These are phyloP conservation scores for Athripsodes cinereus DNA, from an alignment of 2,888 invertebrate species.

Conservation along the genomic window DNA sequence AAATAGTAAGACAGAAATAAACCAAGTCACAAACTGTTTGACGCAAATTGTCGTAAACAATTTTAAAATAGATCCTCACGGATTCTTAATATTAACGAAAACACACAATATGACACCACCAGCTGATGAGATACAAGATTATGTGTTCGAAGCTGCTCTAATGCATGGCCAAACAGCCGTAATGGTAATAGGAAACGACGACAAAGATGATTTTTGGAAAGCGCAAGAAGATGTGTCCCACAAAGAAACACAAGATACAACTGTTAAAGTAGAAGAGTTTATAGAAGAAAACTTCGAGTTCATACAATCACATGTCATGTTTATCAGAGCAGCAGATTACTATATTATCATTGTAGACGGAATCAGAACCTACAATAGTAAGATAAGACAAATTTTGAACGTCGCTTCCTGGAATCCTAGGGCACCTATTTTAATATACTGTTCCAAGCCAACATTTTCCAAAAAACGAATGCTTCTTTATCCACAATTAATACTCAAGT, in stretches of 20 bases:
- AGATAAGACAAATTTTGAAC: slow-evolving; percentile 22
- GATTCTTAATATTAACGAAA: slow-evolving; percentile 23
- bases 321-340: slow-evolving; percentile 20
- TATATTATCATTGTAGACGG: slow-evolving; percentile 23
- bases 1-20: background rate
- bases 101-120: slow-evolving; percentile 10
- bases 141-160: slow-evolving; percentile 9
- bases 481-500: slow-evolving; percentile 18
- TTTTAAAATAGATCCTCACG: slow-evolving; percentile 11
- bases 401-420: slow-evolving; percentile 25
- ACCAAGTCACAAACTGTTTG: background rate
- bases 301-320: slow-evolving; percentile 23
- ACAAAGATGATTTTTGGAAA: slow-evolving; percentile 17
- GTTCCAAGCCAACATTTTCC: slow-evolving; percentile 5
- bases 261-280: slow-evolving; percentile 10
- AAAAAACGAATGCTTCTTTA: slow-evolving; percentile 19
- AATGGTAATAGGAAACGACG: slow-evolving; percentile 22
- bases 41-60: background rate
- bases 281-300: slow-evolving; percentile 15
- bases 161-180: slow-evolving; percentile 9
- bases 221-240: background rate
- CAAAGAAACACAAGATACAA: background rate
- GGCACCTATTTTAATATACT: slow-evolving; percentile 21
- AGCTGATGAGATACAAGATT: slow-evolving; percentile 17
- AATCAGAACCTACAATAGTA: slow-evolving; percentile 23